phyloP scores from a whole-genome alignment of 2,113 vertebrate genomes.

The Zosterops lateralis region DNA sequence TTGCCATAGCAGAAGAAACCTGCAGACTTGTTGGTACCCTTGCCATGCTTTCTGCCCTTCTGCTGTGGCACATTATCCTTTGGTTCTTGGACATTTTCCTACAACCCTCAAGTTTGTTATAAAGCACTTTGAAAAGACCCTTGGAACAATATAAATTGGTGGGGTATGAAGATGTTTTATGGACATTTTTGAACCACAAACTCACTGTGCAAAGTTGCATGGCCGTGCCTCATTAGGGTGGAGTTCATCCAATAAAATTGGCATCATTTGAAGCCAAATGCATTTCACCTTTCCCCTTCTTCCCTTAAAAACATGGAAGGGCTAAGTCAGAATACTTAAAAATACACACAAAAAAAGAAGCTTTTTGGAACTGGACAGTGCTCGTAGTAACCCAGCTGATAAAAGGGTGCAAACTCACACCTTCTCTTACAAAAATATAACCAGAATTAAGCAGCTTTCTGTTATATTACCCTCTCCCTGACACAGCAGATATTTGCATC shows the following conservation, averaged over 20 bases:
- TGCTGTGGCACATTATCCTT: background rate
- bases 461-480: background rate
- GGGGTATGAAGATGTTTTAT: background rate
- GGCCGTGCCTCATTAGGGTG: background rate
- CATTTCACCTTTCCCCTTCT: background rate
- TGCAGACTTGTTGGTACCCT: background rate
- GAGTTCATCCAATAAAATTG: background rate
- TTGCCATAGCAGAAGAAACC: background rate
- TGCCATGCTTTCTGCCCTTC: background rate
- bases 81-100: background rate
- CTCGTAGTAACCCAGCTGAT: background rate
- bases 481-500: background rate
- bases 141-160: background rate
- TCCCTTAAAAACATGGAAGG: background rate
- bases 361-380: background rate
- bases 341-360: background rate
- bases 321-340: background rate
- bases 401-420: background rate
- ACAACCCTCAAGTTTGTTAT: background rate
- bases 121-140: background rate
- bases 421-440: background rate
- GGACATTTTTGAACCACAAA: background rate
- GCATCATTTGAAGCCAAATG: background rate
- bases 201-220: background rate
- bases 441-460: background rate